Conservation (phyloP, 2,113 vertebrate genomes). For the Poecilia latipinna region DNA sequence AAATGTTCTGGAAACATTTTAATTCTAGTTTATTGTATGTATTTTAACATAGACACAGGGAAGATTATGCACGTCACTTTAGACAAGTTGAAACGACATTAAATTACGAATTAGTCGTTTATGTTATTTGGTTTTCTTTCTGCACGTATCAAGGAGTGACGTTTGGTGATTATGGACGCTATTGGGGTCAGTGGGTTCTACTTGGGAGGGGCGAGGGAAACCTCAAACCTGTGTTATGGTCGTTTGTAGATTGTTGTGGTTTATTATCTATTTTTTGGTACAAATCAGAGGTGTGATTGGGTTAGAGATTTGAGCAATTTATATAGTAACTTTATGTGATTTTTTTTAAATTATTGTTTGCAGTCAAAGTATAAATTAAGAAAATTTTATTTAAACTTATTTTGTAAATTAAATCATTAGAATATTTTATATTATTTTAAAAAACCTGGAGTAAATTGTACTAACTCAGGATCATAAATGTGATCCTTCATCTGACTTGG, state of each 20-base stretch:
- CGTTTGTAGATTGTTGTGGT: constrained; percentile 16
- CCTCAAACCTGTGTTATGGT: constrained; percentile 11
- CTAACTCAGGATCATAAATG: no score
- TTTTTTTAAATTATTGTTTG: no score
- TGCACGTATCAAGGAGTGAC: not conserved
- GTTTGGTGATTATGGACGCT: not conserved
- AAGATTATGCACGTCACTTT: not conserved
- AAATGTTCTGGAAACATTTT: not conserved
- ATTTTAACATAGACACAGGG: not conserved
- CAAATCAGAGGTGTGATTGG: no score
- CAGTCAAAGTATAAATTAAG: no score
- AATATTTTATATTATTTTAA: not conserved
- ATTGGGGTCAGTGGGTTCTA: constrained; percentile 49
- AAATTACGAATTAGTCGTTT: not conserved
- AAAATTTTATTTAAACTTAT: no score
- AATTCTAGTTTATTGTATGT: not conserved
- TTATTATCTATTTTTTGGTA: not conserved
- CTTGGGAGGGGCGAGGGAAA: constrained; percentile 19
- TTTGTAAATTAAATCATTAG: not conserved
- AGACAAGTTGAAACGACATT: not conserved
- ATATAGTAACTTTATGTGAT: not conserved
- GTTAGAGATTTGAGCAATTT: not conserved
- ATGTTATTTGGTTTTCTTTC: not conserved
- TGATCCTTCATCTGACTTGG: no score
- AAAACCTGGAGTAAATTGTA: not conserved